Conservation (phyloP, 2,888 invertebrate genomes). For the Steinernema carpocapsae region DNA sequence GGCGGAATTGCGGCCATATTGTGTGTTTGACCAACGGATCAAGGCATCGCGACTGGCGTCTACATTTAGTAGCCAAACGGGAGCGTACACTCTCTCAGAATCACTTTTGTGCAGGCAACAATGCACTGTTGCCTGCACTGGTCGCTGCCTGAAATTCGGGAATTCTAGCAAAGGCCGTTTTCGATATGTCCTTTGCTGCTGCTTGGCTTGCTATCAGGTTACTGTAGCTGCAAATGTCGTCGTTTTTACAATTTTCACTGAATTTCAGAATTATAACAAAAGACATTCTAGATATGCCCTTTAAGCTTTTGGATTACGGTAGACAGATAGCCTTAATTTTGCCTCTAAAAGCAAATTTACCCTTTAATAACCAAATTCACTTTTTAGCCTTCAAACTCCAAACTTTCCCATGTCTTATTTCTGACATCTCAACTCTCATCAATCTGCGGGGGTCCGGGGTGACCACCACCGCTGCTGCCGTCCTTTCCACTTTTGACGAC, state of each 20-base stretch:
- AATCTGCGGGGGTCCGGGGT: conserved; percentile 31
- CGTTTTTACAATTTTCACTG: too few relatives aligned
- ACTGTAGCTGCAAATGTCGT: too few relatives aligned
- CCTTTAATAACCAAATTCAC: neutral
- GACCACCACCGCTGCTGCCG: conserved; percentile 14
- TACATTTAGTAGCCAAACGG: conserved; percentile 30
- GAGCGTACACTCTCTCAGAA: neutral
- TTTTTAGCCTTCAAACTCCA: neutral
- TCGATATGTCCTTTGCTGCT: too few relatives aligned
- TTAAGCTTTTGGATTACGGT: too few relatives aligned
- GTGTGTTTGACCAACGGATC: conserved; percentile 26
- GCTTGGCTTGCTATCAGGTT: too few relatives aligned
- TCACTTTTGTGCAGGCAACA: neutral
- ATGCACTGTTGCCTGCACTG: neutral
- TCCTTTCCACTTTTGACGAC: neutral
- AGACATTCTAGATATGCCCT: too few relatives aligned
- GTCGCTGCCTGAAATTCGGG: neutral
- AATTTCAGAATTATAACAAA: too few relatives aligned
- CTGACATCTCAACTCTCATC: conserved; percentile 22
- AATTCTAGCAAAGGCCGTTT: neutral
- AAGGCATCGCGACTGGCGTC: conserved; percentile 19
- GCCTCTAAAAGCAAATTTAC: neutral
- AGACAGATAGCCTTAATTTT: conserved; percentile 10
- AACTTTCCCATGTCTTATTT: conserved; percentile 16
- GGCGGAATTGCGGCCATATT: conserved; percentile 33